Percentiles rank a stretch among this genome's conserved stretches.
These are phyloP conservation scores for Atta colombica DNA, from an alignment of 1,140 invertebrate genomes.

Conservation along the genomic window DNA sequence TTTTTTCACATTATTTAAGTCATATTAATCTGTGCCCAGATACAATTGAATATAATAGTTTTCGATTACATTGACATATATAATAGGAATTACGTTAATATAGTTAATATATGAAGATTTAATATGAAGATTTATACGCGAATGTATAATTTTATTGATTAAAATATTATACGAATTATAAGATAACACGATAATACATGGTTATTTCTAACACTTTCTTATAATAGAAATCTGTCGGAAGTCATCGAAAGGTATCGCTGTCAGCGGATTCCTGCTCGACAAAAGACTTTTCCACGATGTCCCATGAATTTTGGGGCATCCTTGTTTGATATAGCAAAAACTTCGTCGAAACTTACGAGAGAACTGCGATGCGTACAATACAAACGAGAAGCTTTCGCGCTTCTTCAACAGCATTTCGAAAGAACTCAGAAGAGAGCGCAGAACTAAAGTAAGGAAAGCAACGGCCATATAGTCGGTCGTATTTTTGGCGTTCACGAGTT, in stretches of 20 bases:
- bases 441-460: conserved; percentile 60
- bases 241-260: neutral
- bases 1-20: neutral
- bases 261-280: conserved; percentile 11
- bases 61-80: neutral
- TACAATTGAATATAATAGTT: neutral
- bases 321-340: conserved; percentile 70
- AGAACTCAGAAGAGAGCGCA: conserved; percentile 64
- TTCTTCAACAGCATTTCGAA: conserved; percentile 52
- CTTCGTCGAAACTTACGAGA: conserved; percentile 70
- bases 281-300: conserved; percentile 57
- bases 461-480: conserved; percentile 16
- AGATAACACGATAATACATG: neutral
- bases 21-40: neutral
- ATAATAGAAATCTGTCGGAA: neutral
- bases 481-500: conserved; percentile 56
- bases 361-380: conserved; percentile 59
- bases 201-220: neutral
- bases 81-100: conserved; percentile 1
- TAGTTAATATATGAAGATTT: neutral
- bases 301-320: conserved; percentile 68
- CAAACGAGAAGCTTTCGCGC: conserved; percentile 51
- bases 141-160: neutral
- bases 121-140: no score
- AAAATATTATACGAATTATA: neutral